These are phyloP conservation scores for Elaphurus davidianus DNA, from an alignment of 2,113 vertebrate species.

Conservation along the genomic window DNA sequence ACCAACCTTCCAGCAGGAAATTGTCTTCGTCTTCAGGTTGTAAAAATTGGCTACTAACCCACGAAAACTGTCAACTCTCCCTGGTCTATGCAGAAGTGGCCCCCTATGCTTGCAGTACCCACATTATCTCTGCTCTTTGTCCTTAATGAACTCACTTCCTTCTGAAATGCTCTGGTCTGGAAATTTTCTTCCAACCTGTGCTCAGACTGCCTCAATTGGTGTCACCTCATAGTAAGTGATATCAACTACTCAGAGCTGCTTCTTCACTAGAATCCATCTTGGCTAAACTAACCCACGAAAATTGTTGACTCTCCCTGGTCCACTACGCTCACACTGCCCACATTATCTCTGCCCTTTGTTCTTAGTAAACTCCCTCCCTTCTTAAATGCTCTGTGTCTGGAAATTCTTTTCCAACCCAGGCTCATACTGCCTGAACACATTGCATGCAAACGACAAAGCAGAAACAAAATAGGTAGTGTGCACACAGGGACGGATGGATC, in stretches of 20 bases:
- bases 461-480: no score
- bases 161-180: not conserved
- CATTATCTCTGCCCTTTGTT: not conserved
- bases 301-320: not conserved
- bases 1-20: not conserved
- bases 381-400: not conserved
- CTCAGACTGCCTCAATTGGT: not conserved
- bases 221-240: not conserved
- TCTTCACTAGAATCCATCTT: not conserved
- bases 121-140: not conserved
- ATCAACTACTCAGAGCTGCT: not conserved
- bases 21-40: not conserved
- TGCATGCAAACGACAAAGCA: not conserved
- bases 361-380: not conserved
- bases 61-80: not conserved
- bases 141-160: not conserved
- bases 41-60: not conserved
- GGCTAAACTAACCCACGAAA: not conserved
- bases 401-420: not conserved
- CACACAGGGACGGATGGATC: fast-evolving
- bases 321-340: not conserved
- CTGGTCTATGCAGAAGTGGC: not conserved
- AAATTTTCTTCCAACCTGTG: not conserved
- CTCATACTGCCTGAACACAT: not conserved
- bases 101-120: not conserved